These are phyloP conservation scores for Agrotis exclamationis DNA, from an alignment of 2,888 invertebrate species.

Conservation along the genomic window DNA sequence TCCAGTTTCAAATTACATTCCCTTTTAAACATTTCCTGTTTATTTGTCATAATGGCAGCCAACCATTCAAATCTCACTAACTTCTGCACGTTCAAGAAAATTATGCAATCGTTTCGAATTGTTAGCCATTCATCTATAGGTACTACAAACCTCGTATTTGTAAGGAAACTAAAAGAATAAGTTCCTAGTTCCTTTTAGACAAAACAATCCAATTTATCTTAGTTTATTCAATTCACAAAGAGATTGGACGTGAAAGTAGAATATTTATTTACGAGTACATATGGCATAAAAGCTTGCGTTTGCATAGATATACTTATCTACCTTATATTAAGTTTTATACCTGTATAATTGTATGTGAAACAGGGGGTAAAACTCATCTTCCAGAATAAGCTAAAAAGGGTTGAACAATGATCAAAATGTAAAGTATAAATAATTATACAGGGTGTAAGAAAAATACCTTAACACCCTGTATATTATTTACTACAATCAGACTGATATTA, in stretches of 20 bases:
- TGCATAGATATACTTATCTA: no score
- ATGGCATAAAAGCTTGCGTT: background rate
- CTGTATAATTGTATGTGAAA: no score
- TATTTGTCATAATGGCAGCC: constrained; percentile 46
- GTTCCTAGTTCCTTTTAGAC: constrained; percentile 46
- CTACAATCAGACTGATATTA: background rate
- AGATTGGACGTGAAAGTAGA: constrained; percentile 40
- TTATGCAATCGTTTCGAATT: constrained; percentile 52
- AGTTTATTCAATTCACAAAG: constrained; percentile 37
- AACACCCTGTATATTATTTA: no score
- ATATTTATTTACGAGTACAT: constrained; percentile 31
- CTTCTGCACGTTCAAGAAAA: constrained; percentile 31
- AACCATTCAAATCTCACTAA: constrained; percentile 45
- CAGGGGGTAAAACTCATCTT: background rate
- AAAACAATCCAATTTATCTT: constrained; percentile 49
- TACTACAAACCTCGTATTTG: constrained; percentile 15
- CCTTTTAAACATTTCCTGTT: constrained; percentile 47
- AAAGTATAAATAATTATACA: no score
- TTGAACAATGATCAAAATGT: no score
- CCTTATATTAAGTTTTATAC: no score
- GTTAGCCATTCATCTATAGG: constrained; percentile 20
- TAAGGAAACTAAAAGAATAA: constrained; percentile 49
- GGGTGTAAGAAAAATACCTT: no score
- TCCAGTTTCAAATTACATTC: constrained; percentile 34
- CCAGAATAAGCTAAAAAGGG: background rate